These are phyloP conservation scores for Rattus rattus DNA, from an alignment of 2,113 vertebrate species.

Conservation along the genomic window DNA sequence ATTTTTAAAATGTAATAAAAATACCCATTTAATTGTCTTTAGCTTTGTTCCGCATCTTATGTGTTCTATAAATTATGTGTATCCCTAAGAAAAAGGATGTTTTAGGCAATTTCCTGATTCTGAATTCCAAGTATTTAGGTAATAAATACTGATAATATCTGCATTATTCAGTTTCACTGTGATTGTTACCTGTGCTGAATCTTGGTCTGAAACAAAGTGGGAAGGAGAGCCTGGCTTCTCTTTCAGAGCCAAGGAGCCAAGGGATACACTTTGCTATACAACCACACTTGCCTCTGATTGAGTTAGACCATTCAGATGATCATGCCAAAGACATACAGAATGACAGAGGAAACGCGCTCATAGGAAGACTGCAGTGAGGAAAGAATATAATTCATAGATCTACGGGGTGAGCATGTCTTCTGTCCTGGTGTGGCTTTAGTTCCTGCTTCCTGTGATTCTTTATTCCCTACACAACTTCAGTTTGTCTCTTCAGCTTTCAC, in stretches of 20 bases:
- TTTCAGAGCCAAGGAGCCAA: not conserved
- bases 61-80: not conserved
- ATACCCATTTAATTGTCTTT: not conserved
- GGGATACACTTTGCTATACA: too few relatives aligned
- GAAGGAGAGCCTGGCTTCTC: not conserved
- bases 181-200: not conserved
- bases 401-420: fast-evolving
- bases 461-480: not conserved
- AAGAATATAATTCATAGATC: not conserved
- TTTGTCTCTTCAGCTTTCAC: not conserved
- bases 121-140: not conserved
- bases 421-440: not conserved
- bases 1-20: not conserved
- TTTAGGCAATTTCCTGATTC: not conserved
- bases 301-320: not conserved
- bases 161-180: not conserved
- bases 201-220: not conserved
- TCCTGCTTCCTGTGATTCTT: not conserved
- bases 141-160: not conserved
- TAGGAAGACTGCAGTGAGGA: not conserved
- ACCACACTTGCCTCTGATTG: not conserved
- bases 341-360: fast-evolving
- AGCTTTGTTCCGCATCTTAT: not conserved
- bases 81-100: not conserved
- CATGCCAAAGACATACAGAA: not conserved